Percentiles rank a stretch among this genome's conserved stretches.
phyloP scores from a whole-genome alignment of 2,888 invertebrate species.

The Ophion obscuratus region DNA sequence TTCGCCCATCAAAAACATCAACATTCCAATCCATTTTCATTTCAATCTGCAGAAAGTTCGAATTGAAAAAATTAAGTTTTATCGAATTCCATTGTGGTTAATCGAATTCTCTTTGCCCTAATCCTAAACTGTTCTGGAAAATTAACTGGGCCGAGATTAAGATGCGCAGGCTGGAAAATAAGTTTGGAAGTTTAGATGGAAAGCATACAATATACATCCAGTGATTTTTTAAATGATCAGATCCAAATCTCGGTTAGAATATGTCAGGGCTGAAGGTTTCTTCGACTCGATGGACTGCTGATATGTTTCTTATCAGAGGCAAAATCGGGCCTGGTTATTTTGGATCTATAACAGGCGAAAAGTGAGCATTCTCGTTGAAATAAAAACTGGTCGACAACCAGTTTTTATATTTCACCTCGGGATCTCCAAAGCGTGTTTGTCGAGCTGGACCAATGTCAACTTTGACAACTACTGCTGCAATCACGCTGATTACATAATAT shows the following conservation, averaged over 20 bases:
- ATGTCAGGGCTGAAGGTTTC: neutral
- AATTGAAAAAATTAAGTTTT: neutral
- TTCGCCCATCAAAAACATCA: no score
- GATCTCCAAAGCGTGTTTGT: neutral
- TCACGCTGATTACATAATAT: constrained; percentile 26
- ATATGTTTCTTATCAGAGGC: no score
- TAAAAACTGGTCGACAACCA: neutral
- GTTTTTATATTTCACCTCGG: neutral
- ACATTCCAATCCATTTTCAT: neutral
- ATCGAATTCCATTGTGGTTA: no score
- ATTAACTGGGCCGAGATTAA: neutral
- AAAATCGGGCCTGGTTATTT: no score
- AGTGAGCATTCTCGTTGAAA: neutral
- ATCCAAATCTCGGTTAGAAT: neutral
- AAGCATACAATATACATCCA: no score
- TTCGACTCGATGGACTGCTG: neutral
- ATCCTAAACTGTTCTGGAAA: neutral
- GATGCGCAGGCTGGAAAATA: neutral
- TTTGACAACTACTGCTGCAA: neutral
- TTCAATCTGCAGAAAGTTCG: neutral
- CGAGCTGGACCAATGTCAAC: constrained; percentile 6
- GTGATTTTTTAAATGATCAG: no score
- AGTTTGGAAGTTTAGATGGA: neutral
- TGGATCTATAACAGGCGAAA: no score
- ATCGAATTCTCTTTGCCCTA: no score